phyloP scores from a whole-genome alignment of 2,888 invertebrate genomes.

The Agrotis clavis region DNA sequence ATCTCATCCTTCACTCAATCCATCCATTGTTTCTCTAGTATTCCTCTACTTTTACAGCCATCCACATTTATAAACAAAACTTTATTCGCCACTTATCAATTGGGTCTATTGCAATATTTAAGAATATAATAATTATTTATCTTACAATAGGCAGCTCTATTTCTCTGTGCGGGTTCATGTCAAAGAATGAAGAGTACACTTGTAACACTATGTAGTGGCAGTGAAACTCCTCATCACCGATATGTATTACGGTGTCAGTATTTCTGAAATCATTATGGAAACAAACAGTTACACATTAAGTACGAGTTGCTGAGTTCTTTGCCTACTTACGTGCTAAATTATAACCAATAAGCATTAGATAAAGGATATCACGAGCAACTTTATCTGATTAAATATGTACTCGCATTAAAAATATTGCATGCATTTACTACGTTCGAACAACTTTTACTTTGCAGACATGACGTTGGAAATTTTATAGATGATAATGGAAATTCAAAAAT shows the following conservation, averaged over 20 bases:
- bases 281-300: slow-evolving; percentile 11
- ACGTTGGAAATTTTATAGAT: slow-evolving; percentile 4
- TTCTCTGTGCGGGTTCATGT: slow-evolving; percentile 81
- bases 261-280: slow-evolving; percentile 86
- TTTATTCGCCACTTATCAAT: too few species aligned
- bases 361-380: slow-evolving; percentile 15
- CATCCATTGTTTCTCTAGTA: too few species aligned
- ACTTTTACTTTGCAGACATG: slow-evolving; percentile 2
- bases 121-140: slow-evolving; percentile 5
- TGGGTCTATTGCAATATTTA: not conserved
- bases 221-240: slow-evolving; percentile 93
- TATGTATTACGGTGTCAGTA: slow-evolving; percentile 92
- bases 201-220: slow-evolving; percentile 93
- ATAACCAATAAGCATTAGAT: slow-evolving; percentile 45
- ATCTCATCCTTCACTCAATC: too few species aligned
- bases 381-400: slow-evolving; percentile 46
- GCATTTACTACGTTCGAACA: slow-evolving; percentile 2
- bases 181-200: slow-evolving; percentile 93
- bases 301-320: slow-evolving; percentile 1
- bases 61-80: too few species aligned
- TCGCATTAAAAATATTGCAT: slow-evolving; percentile 17
- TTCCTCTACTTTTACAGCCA: too few species aligned
- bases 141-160: slow-evolving; percentile 84
- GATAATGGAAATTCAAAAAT: not conserved
- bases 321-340: slow-evolving; percentile 3